Base-by-base conservation (phyloP, 2,888 invertebrate species). In the Loripinus fragilis region DNA sequence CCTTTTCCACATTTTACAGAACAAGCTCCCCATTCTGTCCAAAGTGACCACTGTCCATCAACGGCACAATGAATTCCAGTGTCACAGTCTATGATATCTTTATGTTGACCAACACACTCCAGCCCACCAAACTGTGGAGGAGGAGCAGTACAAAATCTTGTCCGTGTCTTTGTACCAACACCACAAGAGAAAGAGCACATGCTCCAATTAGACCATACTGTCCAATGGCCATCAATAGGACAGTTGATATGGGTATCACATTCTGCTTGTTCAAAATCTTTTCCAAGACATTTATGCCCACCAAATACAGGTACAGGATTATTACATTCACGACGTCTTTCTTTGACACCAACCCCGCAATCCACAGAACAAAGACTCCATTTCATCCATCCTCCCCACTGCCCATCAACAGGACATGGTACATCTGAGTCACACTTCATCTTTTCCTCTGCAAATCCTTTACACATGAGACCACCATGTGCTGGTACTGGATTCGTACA, bases 151-250 rank as follows among this genome's bases (percentile, higher is more conserved):
- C 82, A 82, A 1, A 50, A 25, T 50, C 82, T 71, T 10, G 10
- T n/a, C 25, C 79, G 38, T 15, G 52, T 41, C 41, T 74, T 33
- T 10, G 17, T 15, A 20, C 82, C 82, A 15, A 35, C 5, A 12
- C 82, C 78, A 72, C 82, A 82, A 0, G 50, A 25, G 0, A 23
- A 64, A 8, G 68, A 45, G 64, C 82, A 82, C 5, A n/a, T 33
- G 12, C 65, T 70, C 33, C 52, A 78, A 2, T 23, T 15, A 2
- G 71, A 65, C 82, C 82, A 82, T 2, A 25, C 8, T 12, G 68
- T 71, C 82, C 82, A 82, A 60, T 67, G 66, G 2, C 82, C 82
- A 68, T 82, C n/a, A 10, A 82, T 70, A 1, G 71, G 74, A 55
- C 82, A 82, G 7, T 67, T 30, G 41, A 48, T 67, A 3, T 73